Evolutionary conservation across 1,140 invertebrate species (phyloP).

Genomic region (Drosophila ogumai): DNA sequence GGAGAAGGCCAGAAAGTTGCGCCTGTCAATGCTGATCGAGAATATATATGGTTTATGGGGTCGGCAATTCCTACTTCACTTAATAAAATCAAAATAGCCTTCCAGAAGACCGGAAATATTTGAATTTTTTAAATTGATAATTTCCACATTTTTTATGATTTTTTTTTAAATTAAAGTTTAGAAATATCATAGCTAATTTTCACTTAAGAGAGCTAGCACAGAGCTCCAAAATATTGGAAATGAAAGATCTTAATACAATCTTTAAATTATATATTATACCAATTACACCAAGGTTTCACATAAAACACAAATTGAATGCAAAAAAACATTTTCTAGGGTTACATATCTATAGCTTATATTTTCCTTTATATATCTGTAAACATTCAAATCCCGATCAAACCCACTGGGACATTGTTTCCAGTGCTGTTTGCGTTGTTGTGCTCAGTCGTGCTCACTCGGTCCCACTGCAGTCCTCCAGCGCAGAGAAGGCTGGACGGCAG

Average conservation of each 20-base stretch:
- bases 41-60: no score
- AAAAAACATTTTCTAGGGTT: neutral
- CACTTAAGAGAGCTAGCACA: no score
- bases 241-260: neutral
- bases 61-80: no score
- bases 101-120: no score
- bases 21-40: no score
- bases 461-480: conserved; percentile 23
- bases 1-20: no score
- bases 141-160: no score
- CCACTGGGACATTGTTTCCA: conserved; percentile 9
- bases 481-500: neutral
- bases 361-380: neutral
- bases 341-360: neutral
- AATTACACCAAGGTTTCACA: neutral
- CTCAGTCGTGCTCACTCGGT: conserved; percentile 54
- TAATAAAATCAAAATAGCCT: no score
- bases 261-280: neutral
- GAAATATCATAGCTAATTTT: no score
- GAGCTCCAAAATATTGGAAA: no score
- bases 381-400: neutral
- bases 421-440: conserved; percentile 44
- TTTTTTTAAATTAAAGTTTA: no score
- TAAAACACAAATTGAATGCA: neutral
- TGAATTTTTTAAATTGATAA: no score